These are phyloP conservation scores for Eurosta solidaginis DNA, from an alignment of 1,140 invertebrate species.

Conservation along the genomic window DNA sequence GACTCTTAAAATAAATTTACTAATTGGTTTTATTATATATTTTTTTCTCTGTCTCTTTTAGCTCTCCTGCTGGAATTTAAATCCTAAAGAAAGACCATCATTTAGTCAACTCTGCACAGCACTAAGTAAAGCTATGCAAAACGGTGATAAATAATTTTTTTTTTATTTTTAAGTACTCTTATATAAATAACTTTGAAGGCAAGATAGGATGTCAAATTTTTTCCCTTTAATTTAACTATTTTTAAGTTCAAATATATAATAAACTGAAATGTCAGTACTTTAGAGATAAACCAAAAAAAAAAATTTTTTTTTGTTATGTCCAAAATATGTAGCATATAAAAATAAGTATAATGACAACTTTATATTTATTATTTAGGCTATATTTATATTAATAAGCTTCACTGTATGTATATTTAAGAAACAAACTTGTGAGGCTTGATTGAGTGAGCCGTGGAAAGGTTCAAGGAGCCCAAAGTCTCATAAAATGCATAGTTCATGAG, in stretches of 20 bases:
- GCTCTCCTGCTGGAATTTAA: constrained; percentile 65
- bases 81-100: constrained; percentile 68
- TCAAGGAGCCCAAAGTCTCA: background rate
- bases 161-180: background rate
- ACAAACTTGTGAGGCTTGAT: background rate
- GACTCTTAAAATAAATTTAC: background rate
- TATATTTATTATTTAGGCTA: no score
- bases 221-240: no score
- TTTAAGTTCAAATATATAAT: no score
- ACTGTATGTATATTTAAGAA: no score
- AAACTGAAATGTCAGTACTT: background rate
- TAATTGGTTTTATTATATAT: background rate
- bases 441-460: background rate
- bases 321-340: no score
- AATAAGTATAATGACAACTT: no score
- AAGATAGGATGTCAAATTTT: no score
- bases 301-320: no score
- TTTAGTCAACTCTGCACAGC: constrained; percentile 60
- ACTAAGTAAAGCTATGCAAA: constrained; percentile 57
- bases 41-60: constrained; percentile 53
- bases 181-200: no score
- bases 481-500: background rate
- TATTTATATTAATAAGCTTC: no score
- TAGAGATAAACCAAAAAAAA: background rate
- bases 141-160: constrained; percentile 43